Evolutionary conservation across 1,140 invertebrate genomes (phyloP), one percentile per base, ranked within the genome.

Genomic region (Sycobia sp.): DNA sequence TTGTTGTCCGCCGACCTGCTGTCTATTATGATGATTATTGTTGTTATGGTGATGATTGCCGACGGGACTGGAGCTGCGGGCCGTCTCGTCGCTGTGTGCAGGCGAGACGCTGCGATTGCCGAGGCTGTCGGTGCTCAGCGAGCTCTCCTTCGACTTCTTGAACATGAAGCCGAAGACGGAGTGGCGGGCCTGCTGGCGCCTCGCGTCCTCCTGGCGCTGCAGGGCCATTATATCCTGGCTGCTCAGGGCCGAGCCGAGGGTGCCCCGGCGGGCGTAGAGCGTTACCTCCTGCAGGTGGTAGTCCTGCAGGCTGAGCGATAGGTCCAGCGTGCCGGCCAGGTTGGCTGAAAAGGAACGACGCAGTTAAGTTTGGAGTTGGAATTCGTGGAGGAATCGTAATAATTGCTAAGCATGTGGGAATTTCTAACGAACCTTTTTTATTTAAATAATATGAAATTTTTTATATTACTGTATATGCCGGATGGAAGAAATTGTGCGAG

Each of bases 221-320:
- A 88, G 73, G 0, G 83, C 84, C 80, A 89, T 85, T 68, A 89
- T 88, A 72, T 89, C 87, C 59, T 86, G 84, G 2, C 85, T 82
- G 18, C 86, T 87, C 47, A 88, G 74, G 3, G 84, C 79, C 14
- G 84, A 81, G n/a, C 81, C 79, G 9, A 86, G 69, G 22, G 77
- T 75, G 14, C 75, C 78, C 4, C 38, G 62, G 54, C 84, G 85
- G 1, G 84, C 78, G 18, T 87, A 87, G 18, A 89, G 73, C 32
- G 84, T 84, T 16, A 90, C 84, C 75, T 90, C 88, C 58, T 88
- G 87, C 16, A 89, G 81, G 61, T 86, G 84, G 69, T 89, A 89
- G 67, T 90, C 88, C 38, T 84, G 85, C 32, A 90, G 71, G 1
- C 84, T 85, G 43, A 85, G 74, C 29, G 82, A 82, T 8, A 85